Base-by-base conservation (phyloP, 2,888 invertebrate genomes). In the Diarsia dahlii region DNA sequence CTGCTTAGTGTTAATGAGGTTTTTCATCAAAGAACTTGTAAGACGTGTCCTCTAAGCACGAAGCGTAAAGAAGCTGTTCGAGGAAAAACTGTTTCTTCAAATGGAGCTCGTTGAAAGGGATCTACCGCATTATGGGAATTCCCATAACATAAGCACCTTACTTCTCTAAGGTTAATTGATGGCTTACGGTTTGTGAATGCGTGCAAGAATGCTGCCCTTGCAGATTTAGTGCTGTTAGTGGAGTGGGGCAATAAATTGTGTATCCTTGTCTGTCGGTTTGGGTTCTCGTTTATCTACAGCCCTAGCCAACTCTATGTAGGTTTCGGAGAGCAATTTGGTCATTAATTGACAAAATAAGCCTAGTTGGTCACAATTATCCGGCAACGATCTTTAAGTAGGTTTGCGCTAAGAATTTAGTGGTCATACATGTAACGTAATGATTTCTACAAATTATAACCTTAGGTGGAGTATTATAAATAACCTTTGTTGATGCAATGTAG, bases 191-290 rank as follows among this genome's bases (percentile, higher is more conserved):
- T 91, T 88, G 88, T 86, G 87, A 91, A 91, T 92, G 92, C 95
- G 95, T 95, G 96, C 93, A 92, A 92, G 95, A 94, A 95, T 95
- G 95, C 90, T 90, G 91, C 90, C 90, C 88, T 93, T 93, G 93
- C 91, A 93, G 95, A 95, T 95, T 95, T 93, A 90, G 89, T 89
- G 86, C 84, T 90, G 87, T 90, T 91, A 90, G 89, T 90, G 88
- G 89, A 90, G 89, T 90, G 89, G 89, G 89, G 90, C 88, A 91
- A 90, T 91, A 89, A 90, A 90, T 91, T 89, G 87, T 91, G 89
- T 90, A 88, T 89, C 87, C 87, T 88, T 89, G 89, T 89, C 88
- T 87, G 88, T 89, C 85, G 67, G 80, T 78, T 84, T 78, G 71
- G 84, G 76, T 73, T 69, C 75, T 84, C 76, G 75, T 84, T 84